These are phyloP conservation scores for Xenops minutus DNA, from an alignment of 2,797 vertebrate genomes.

Conservation along the genomic window DNA sequence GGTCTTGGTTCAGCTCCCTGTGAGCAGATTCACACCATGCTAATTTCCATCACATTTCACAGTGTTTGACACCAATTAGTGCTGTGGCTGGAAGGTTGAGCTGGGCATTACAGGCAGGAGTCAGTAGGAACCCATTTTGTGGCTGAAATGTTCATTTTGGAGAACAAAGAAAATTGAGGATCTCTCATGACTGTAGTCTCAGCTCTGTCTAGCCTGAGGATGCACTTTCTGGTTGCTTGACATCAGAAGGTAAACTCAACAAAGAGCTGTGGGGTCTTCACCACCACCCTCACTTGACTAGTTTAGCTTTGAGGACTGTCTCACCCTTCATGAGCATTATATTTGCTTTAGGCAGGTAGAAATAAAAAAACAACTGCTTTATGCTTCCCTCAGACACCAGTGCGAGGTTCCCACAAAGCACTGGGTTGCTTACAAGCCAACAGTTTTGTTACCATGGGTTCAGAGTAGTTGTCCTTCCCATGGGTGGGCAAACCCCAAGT, in stretches of 20 bases:
- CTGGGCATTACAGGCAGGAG: accelerated
- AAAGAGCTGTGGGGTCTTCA: background rate
- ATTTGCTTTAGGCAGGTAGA: background rate
- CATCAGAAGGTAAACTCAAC: background rate
- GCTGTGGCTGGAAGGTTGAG: background rate
- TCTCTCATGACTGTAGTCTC: background rate
- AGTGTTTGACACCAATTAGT: background rate
- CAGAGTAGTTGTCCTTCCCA: background rate
- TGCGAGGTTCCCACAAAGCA: background rate
- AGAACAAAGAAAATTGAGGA: background rate
- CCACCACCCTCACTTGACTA: background rate
- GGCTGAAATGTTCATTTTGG: background rate
- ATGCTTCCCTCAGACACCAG: background rate
- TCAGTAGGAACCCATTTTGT: background rate
- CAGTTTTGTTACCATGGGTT: background rate
- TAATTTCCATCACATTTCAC: background rate
- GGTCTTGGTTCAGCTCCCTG: background rate
- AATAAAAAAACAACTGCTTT: background rate
- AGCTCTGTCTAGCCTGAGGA: background rate
- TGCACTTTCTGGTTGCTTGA: background rate
- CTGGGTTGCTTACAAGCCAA: background rate
- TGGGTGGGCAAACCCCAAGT: background rate
- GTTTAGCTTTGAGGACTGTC: background rate
- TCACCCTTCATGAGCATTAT: background rate
- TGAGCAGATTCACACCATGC: background rate